Base-by-base conservation (phyloP, 2,888 invertebrate genomes). In the Xylocampa areola region DNA sequence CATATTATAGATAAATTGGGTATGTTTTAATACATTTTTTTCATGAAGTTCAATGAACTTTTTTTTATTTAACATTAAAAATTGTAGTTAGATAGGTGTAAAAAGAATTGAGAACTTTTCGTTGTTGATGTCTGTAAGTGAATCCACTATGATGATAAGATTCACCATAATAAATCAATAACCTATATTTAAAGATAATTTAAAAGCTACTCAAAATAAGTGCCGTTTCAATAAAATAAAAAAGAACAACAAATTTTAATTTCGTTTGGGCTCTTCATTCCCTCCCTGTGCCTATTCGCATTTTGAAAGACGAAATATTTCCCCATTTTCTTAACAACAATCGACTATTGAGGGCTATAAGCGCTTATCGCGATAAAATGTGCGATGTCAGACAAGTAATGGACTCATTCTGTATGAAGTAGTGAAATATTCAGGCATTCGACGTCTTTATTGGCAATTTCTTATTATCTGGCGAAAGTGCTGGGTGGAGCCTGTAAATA, bases 301-400 rank as follows among this genome's bases (percentile, higher is more conserved):
- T 48, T 76, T 62, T 64, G 61, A 64, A 59, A 72, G 33, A 44
- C 51, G 53, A 55, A 72, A 76, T 73, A 76, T 60, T 74, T 77
- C 72, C 77, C 71, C 70, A 73, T 77, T 76, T 78, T 77, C 73
- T 72, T 73, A 71, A 68, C 74, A 75, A 80, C 77, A 77, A 74
- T 80, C 66, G 69, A 54, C 68, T 72, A 76, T 75, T 62, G 73
- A 73, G 76, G 69, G 72, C 68, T 66, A 73, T 71, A 57, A 73
- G 65, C 64, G 68, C 69, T 76, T 82, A 82, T 85, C 85, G 63
- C 73, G 78, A 82, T 82, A 52, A 78, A 80, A 83, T 79, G 77
- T 77, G 82, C 80, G 55, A 54, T 40, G 78, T 85, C 87, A 84
- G 69, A 68, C 66, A 55, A 75, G 63, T 77, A 76, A 86, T 86